phyloP scores from a whole-genome alignment of 1,140 invertebrate species.

The Thalassaphorura encarpata region DNA sequence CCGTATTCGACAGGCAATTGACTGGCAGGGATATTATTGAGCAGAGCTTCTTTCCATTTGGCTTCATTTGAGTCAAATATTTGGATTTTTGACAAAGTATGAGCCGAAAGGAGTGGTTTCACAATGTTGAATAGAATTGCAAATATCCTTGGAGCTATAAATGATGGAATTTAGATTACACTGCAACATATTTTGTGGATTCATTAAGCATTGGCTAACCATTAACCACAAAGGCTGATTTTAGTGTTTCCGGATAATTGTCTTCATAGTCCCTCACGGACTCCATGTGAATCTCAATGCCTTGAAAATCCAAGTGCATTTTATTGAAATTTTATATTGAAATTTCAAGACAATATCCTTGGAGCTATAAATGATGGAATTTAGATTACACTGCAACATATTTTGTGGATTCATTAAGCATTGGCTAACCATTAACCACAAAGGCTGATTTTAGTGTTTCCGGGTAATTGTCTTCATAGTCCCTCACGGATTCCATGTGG shows the following conservation, averaged over 20 bases:
- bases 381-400: background rate
- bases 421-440: background rate
- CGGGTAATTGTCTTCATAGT: constrained; percentile 12
- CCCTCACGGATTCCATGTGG: constrained; percentile 11
- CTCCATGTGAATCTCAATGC: too few species aligned
- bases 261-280: constrained; percentile 7
- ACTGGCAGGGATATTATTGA: background rate
- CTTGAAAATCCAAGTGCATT: too few species aligned
- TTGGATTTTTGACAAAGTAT: constrained; percentile 12
- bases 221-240: constrained; percentile 2
- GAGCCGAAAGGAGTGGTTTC: constrained; percentile 11
- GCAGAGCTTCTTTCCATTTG: constrained; percentile 7
- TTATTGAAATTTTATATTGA: constrained; percentile 3
- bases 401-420: background rate
- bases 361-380: background rate
- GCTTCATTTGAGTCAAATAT: constrained; percentile 3
- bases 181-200: background rate
- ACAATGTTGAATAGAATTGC: constrained; percentile 8
- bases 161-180: background rate
- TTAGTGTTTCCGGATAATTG: constrained; percentile 13
- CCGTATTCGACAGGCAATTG: constrained; percentile 14
- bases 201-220: background rate
- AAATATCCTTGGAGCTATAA: constrained; percentile 11
- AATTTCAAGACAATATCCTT: background rate
- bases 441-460: constrained; percentile 5